These are phyloP conservation scores for Porites lutea DNA, from an alignment of 64 coral and sea anemone genomes.

Conservation along the genomic window DNA sequence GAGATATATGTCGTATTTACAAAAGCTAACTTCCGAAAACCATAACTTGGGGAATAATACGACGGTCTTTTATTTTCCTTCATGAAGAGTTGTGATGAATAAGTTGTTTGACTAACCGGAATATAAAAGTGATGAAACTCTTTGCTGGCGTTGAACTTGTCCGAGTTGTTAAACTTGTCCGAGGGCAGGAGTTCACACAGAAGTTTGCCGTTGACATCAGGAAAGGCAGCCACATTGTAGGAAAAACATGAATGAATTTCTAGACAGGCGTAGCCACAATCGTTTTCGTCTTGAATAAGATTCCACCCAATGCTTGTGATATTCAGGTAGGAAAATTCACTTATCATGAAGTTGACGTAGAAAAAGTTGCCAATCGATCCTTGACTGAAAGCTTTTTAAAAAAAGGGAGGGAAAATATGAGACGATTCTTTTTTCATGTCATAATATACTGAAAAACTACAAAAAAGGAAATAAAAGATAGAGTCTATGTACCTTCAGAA, in stretches of 20 bases:
- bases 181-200: background rate
- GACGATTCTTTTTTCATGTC: too few relatives aligned
- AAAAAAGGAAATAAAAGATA: too few relatives aligned
- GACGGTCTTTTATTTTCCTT: too few relatives aligned
- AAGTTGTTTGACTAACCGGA: background rate
- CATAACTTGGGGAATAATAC: too few relatives aligned
- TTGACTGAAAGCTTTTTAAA: background rate
- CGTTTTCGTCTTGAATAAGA: background rate
- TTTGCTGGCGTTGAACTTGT: background rate
- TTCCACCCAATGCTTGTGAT: background rate
- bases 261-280: background rate
- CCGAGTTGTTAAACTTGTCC: background rate
- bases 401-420: background rate
- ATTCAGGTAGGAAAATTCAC: background rate
- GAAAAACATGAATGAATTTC: background rate
- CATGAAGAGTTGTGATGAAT: too few relatives aligned
- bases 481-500: too few relatives aligned
- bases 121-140: background rate
- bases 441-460: too few relatives aligned
- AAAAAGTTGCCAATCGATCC: background rate
- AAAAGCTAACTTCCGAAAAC: too few relatives aligned
- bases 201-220: background rate
- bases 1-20: too few relatives aligned
- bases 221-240: background rate
- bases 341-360: background rate